Conservation (phyloP, 2,113 vertebrate genomes). For the Platysteira castanea region DNA sequence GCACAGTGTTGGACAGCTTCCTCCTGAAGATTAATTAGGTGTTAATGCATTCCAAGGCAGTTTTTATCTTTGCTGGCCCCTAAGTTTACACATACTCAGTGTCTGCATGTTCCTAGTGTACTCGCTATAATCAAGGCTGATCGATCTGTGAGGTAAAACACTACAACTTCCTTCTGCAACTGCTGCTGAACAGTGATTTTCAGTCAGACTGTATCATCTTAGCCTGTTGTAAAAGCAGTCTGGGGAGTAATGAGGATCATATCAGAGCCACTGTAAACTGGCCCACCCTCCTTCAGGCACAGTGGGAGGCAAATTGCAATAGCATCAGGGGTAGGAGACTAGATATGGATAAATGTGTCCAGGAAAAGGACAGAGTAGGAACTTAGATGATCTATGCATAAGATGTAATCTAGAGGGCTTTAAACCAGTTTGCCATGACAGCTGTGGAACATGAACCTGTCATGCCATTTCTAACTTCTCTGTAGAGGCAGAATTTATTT, state of each 20-base stretch:
- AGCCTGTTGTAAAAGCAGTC: background rate
- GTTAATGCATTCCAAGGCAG: background rate
- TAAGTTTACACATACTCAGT: background rate
- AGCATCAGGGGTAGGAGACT: background rate
- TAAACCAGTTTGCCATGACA: background rate
- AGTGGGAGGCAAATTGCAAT: background rate
- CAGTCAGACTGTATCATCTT: background rate
- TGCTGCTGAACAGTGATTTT: background rate
- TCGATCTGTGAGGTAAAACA: background rate
- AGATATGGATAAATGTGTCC: background rate
- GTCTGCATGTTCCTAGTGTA: background rate
- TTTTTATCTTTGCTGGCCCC: background rate
- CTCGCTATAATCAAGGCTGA: background rate
- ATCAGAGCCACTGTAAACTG: background rate
- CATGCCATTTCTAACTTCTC: background rate
- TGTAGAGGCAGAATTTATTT: background rate
- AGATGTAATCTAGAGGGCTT: background rate
- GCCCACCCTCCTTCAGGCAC: background rate
- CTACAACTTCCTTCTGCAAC: background rate
- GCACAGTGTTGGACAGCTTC: background rate
- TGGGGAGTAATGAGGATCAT: background rate
- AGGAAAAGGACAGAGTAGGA: background rate
- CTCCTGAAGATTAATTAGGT: background rate
- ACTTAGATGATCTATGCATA: background rate
- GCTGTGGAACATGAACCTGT: background rate